Percentiles rank a stretch among this genome's conserved stretches.
phyloP scores from a whole-genome alignment of 2,797 vertebrate species.

The Hydrocynus forskahlii region DNA sequence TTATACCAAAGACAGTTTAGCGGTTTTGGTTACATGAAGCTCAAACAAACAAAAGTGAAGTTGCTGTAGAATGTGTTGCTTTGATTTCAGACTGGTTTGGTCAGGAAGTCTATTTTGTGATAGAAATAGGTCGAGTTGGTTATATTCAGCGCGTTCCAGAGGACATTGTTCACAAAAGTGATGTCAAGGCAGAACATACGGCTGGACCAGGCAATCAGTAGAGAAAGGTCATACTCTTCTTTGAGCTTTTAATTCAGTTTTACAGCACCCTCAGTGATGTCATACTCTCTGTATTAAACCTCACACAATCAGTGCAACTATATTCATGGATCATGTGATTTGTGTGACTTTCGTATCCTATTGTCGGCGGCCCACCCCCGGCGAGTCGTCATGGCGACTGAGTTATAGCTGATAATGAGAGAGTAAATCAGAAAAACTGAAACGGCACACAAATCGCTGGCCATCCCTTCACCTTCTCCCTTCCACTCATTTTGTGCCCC shows the following conservation, averaged over 20 bases:
- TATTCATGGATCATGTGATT: slow-evolving; percentile 47
- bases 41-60: too few species aligned
- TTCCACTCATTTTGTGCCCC: slow-evolving; percentile 3
- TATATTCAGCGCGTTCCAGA: too few species aligned
- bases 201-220: neutral
- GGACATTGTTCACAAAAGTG: too few species aligned
- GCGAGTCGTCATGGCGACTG: slow-evolving; percentile 40
- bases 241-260: slow-evolving; percentile 20
- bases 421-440: slow-evolving; percentile 55
- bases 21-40: too few species aligned
- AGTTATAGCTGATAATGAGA: slow-evolving; percentile 49
- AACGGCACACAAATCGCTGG: slow-evolving; percentile 20
- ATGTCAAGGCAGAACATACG: too few species aligned
- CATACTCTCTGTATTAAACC: slow-evolving; percentile 35
- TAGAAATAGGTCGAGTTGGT: too few species aligned
- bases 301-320: slow-evolving; percentile 19
- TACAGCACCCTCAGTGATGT: slow-evolving; percentile 3
- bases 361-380: slow-evolving; percentile 21
- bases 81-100: too few species aligned
- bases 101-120: too few species aligned
- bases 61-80: too few species aligned
- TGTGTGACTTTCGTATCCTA: slow-evolving; percentile 35
- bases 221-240: slow-evolving; percentile 17
- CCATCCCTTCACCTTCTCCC: slow-evolving; percentile 16
- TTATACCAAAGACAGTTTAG: too few species aligned